Evolutionary conservation across 2,797 vertebrate species (phyloP).

Genomic region (Eospalax fontanierii): DNA sequence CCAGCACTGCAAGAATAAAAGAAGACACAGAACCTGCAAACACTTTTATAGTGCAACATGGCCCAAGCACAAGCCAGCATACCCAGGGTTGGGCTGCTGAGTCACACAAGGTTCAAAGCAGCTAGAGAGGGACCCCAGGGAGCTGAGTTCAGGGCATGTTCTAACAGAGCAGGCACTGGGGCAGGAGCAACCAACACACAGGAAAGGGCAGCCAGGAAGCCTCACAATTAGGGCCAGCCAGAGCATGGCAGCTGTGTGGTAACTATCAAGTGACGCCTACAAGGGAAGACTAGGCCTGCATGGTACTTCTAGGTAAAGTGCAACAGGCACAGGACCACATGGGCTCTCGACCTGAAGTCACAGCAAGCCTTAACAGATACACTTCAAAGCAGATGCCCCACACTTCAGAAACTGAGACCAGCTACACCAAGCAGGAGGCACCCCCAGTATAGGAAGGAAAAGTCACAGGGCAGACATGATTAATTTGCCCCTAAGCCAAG

Average conservation of each 20-base stretch:
- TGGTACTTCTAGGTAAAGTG: not conserved
- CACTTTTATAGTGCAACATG: not conserved
- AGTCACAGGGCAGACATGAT: not conserved
- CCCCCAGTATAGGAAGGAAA: constrained; percentile 44
- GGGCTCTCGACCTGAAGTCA: constrained; percentile 1
- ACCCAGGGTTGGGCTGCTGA: not conserved
- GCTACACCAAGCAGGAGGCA: constrained; percentile 61
- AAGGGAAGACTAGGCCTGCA: not conserved
- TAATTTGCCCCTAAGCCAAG: constrained; percentile 25
- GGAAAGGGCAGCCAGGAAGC: not conserved
- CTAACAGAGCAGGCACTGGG: not conserved
- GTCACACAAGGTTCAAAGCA: constrained; percentile 59
- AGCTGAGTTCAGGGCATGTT: not conserved
- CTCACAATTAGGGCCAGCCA: not conserved
- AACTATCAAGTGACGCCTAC: not conserved
- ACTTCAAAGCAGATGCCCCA: constrained; percentile 34
- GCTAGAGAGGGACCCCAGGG: constrained; percentile 40
- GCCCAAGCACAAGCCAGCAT: not conserved
- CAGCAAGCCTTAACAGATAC: constrained; percentile 20
- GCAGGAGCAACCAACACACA: not conserved
- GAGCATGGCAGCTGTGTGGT: not conserved
- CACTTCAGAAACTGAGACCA: not conserved
- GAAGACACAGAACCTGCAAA: not conserved
- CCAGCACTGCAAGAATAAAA: not conserved
- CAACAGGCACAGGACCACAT: not conserved